These are phyloP conservation scores for Vanessa tameamea DNA, from an alignment of 1,140 invertebrate species.

Conservation along the genomic window DNA sequence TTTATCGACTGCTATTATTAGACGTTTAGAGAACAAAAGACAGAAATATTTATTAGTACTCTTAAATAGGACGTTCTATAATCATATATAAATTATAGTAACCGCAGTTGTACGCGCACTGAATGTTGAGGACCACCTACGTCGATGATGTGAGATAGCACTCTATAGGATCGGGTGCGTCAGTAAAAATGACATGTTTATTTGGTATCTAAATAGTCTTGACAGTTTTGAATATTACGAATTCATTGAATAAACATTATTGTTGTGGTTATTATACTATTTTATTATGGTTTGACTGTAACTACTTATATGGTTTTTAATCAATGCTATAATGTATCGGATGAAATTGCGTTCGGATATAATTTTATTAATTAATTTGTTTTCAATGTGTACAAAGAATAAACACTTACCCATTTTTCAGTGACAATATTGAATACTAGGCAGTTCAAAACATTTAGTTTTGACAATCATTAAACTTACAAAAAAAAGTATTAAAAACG, in stretches of 20 bases:
- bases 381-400: not conserved
- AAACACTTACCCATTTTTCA: too few relatives aligned
- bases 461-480: not conserved
- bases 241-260: not conserved
- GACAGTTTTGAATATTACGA: not conserved
- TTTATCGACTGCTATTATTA: not conserved
- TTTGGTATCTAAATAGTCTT: not conserved
- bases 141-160: conserved; percentile 32
- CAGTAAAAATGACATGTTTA: conserved; percentile 21
- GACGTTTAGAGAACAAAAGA: not conserved
- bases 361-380: not conserved
- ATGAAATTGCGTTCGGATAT: not conserved
- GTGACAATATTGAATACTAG: not conserved
- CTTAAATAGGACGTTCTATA: conserved; percentile 40
- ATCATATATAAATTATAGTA: conserved; percentile 48
- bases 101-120: conserved; percentile 43
- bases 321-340: not conserved
- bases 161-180: conserved; percentile 30
- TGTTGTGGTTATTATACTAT: not conserved
- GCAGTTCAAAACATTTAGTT: not conserved
- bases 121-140: conserved; percentile 51
- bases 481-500: not conserved
- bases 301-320: too few relatives aligned
- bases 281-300: too few relatives aligned
- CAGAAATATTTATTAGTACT: conserved; percentile 28